Evolutionary conservation across 2,888 invertebrate genomes (phyloP), one percentile per base, ranked within the genome.

Genomic region (Hydriomena furcata): DNA sequence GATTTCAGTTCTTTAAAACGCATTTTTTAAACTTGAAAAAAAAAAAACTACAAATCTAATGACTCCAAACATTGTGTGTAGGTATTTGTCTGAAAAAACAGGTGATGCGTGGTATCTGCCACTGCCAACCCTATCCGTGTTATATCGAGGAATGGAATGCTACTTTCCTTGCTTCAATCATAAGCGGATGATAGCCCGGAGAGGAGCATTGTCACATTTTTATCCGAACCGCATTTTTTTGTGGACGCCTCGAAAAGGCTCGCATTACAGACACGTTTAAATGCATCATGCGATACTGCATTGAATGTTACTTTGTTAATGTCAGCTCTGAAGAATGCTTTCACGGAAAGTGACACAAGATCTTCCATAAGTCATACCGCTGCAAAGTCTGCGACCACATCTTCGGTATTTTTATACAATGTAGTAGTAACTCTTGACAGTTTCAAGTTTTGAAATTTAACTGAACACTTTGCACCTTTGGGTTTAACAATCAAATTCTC

Each of bases 151-250:
- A 65, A 66, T 73, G 82, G 82, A 82, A 82, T 82, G 82, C 69
- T 68, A 66, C 71, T 71, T 68, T 70, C 71, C 68, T 73, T 72
- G 69, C 71, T 73, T 76, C 75, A 75, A 80, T 82, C 80, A 82
- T 78, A 77, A 73, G 68, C 72, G 72, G 71, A 75, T 79, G 77
- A 79, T 76, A 74, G 67, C 67, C 57, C 60, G 59, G 69, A 68
- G 66, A 61, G 52, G 61, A 51, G 63, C 60, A 67, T 71, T 72
- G 74, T 72, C 70, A 72, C 73, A 73, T 77, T 79, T 75, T 76
- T 68, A 75, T 60, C 68, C 60, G 53, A 53, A 47, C 49, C 25
- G 42, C 50, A 47, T 56, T 61, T 61, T n/a, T 61, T 59, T 61
- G 61, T 61, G 46, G 51, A 60, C 61, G 61, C 61, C 61, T 70